phyloP scores from a whole-genome alignment of 2,113 vertebrate genomes.

The Cnemophilus loriae region DNA sequence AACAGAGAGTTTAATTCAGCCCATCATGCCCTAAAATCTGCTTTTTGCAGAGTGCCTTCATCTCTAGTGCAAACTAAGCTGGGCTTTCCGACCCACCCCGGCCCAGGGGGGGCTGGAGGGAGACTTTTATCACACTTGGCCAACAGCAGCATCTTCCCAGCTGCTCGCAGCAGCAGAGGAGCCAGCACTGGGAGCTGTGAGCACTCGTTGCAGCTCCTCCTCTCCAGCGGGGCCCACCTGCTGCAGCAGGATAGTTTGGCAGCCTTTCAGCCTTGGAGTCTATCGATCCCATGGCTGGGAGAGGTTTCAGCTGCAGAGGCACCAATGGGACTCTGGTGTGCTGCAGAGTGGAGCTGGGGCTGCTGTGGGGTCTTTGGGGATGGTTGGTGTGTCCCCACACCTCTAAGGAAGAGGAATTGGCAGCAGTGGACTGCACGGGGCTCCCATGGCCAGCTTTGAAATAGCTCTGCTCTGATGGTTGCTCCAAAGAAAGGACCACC shows the following conservation, averaged over 20 bases:
- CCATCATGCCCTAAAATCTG: background rate
- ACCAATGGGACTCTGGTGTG: background rate
- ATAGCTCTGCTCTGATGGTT: background rate
- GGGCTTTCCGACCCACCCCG: background rate
- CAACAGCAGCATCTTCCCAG: constrained; percentile 1
- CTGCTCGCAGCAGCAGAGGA: background rate
- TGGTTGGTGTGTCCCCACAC: background rate
- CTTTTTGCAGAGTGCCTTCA: background rate
- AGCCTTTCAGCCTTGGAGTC: background rate
- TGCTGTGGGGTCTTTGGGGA: background rate
- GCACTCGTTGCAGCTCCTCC: background rate
- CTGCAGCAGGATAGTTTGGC: background rate
- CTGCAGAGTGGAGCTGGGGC: background rate
- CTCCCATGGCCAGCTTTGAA: background rate
- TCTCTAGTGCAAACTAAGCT: background rate
- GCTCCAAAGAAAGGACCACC: background rate
- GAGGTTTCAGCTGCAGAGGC: background rate
- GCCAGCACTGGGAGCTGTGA: background rate
- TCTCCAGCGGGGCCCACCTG: background rate
- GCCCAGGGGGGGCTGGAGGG: background rate
- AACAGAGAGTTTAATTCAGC: background rate
- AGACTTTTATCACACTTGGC: constrained; percentile 20
- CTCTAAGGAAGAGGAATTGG: background rate
- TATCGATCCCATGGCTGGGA: background rate
- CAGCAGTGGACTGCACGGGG: background rate